Evolutionary conservation across 1,140 invertebrate genomes (phyloP), one percentile per base, ranked within the genome.

Genomic region (Bombus superbus): DNA sequence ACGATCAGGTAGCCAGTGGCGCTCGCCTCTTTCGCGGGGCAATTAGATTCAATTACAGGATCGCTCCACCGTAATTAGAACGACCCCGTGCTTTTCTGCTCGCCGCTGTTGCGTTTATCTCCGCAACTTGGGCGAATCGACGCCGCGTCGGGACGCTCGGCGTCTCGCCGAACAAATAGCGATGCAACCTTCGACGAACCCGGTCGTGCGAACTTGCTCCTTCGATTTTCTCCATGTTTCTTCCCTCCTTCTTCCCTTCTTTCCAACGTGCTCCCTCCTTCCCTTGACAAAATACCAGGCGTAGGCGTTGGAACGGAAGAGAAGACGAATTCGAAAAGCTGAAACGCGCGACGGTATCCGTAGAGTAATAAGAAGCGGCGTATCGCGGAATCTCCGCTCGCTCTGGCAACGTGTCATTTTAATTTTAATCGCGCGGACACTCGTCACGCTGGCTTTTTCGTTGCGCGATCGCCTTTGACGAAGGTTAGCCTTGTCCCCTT

Each of bases 41-140:
- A 84, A 80, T 84, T 71, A 84, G 25, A 84, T 84, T 84, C 66
- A 72, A 84, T 84, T 84, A 80, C 76, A 79, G 83, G 83, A 79
- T 84, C 76, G 53, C 32, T 84, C 76, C 40, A 72, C 66, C 76
- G 53, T 80, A 84, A 80, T 80, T 79, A 80, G 66, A 80, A 32
- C 40, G 40, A 42, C 1, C 8, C 32, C 0, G 53, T 80, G 83
- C 83, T 84, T 72, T 44, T 47, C 66, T 62, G 4, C 25, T 44
- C 28, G 13, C 42, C 59, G 28, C 38, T 10, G n/a, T 38, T 35
- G n/a, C 81, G 44, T 77, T 77, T 77, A 53, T 47, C 62, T 57
- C 28, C 25, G 47, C 38, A 40, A 53, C 15, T 22, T 22, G 1
- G 8, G 47, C 47, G 47, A 53, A 22, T 53, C 18, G 47, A 53